Evolutionary conservation across 2,888 invertebrate genomes (phyloP), one percentile per base, ranked within the genome.

Genomic region (Portevinia maculata): DNA sequence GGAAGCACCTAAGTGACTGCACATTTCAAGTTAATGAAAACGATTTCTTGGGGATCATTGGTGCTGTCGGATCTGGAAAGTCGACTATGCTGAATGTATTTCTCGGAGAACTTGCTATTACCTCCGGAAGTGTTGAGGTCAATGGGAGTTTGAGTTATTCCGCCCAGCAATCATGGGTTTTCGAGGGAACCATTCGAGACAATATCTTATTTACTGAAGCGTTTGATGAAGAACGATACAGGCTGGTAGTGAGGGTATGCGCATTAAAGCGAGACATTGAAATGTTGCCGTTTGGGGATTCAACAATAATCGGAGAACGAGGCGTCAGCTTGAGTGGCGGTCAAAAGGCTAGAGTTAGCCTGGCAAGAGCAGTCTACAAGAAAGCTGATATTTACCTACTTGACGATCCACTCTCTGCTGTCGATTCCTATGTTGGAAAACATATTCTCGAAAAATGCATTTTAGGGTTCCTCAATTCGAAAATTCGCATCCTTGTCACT

Each of bases 191-290:
- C 79, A 94, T 98, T 0, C 92, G 96, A 13, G 96, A 98, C 87
- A 98, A 98, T 90, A 97, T 98, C 84, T 88, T 97, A 6, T 98
- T 98, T 90, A 97, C 97, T 0, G 93, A 90, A 69, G 88, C 88
- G 93, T 85, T 91, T 93, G 48, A 94, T 94, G 93, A 94, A 55
- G 87, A 89, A 21, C 86, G 88, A 8, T 87, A 87, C 34, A 71
- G 62, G 7, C 89, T 88, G 55, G 92, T 93, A 0, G 88, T 93
- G 0, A 90, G 90, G 69, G 92, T 91, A 0, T 93, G 93, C 87
- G 92, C 93, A 3, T 88, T 94, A 48, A 90, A 92, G 84, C 89
- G 89, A 86, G 95, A 95, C 88, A 91, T 95, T 79, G 90, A 91
- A 92, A 93, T 83, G 86, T 93, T 88, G 91, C 94, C 86, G 91